phyloP scores from a whole-genome alignment of 1,140 invertebrate species.

The Drosophila simulans region DNA sequence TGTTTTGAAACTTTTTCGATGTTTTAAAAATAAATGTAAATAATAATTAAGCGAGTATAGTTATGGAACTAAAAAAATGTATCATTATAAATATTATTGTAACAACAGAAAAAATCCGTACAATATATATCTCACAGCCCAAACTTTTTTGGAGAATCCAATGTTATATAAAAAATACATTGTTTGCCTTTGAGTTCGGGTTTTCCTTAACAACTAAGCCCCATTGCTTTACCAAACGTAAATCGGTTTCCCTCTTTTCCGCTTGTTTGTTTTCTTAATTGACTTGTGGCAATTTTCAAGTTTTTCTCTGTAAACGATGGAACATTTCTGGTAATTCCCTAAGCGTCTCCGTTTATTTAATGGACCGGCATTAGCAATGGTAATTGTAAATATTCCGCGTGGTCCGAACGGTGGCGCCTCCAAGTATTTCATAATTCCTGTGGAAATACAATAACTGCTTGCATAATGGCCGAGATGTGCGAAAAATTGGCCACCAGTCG shows the following conservation, averaged over 20 bases:
- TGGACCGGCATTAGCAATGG: slow-evolving; percentile 37
- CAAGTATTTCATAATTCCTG: slow-evolving; percentile 65
- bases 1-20: no score
- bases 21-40: no score
- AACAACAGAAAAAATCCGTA: no score
- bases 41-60: no score
- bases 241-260: background rate
- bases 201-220: no score
- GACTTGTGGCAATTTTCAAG: slow-evolving; percentile 22
- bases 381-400: slow-evolving; percentile 31
- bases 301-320: slow-evolving; percentile 41
- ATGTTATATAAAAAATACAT: no score
- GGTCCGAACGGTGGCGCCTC: slow-evolving; percentile 28
- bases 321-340: slow-evolving; percentile 58
- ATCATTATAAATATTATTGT: no score
- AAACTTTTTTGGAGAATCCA: no score
- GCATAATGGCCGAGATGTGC: slow-evolving; percentile 70
- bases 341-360: slow-evolving; percentile 62
- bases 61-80: no score
- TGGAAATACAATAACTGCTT: slow-evolving; percentile 66
- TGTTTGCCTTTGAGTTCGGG: no score
- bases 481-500: slow-evolving; percentile 72
- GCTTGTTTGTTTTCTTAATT: slow-evolving; percentile 45
- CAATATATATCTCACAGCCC: no score
- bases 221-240: background rate